phyloP scores from a whole-genome alignment of 2,888 invertebrate genomes.

The Zootermopsis nevadensis region DNA sequence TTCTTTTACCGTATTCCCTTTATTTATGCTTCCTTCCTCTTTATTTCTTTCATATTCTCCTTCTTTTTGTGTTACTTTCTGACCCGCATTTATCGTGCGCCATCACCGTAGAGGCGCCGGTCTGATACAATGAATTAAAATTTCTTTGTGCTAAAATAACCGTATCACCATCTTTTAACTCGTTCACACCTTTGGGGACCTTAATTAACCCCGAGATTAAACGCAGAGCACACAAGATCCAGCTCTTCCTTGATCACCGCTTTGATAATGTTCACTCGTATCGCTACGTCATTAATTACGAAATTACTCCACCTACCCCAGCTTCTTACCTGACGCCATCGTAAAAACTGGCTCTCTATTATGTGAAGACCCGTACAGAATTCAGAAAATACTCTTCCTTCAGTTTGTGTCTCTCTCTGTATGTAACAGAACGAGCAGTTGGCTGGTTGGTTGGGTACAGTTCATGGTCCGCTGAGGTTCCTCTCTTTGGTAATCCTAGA shows the following conservation, averaged over 20 bases:
- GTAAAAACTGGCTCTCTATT: not conserved
- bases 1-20: too few species aligned
- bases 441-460: slow-evolving; percentile 2
- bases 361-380: not conserved
- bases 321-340: not conserved
- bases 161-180: not conserved
- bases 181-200: not conserved
- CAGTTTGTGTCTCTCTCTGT: not conserved
- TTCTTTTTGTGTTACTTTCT: too few species aligned
- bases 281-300: not conserved
- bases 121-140: too few species aligned
- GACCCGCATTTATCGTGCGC: too few species aligned
- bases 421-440: too few species aligned
- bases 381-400: not conserved
- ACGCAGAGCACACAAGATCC: not conserved
- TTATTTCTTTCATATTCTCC: too few species aligned
- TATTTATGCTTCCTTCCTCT: too few species aligned
- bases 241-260: not conserved
- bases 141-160: not conserved
- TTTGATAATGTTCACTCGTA: not conserved
- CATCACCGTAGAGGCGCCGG: too few species aligned
- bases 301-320: not conserved
- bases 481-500: not conserved
- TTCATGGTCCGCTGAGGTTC: not conserved
- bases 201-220: not conserved